Conservation (phyloP, 2,888 invertebrate species). For the Drosophila silvestris region DNA sequence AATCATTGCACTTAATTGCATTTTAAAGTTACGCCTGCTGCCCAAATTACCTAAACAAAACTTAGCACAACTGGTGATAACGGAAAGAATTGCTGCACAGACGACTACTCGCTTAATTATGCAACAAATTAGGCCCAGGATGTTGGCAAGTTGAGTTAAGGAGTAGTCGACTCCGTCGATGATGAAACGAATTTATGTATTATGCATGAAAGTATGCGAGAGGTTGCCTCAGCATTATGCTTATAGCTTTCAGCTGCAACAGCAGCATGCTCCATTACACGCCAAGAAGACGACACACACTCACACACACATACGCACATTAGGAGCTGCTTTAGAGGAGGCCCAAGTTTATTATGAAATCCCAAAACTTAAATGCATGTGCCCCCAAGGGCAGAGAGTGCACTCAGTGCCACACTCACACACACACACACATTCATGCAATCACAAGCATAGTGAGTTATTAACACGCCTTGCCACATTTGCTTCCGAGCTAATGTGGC, state of each 20-base stretch:
- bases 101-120: slow-evolving; percentile 76
- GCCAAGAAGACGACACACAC: slow-evolving; percentile 58
- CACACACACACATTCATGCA: slow-evolving; percentile 20
- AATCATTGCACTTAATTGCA: slow-evolving; percentile 22
- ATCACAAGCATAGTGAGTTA: slow-evolving; percentile 67
- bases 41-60: slow-evolving; percentile 52
- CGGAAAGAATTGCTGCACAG: slow-evolving; percentile 46
- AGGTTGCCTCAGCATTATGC: slow-evolving; percentile 44
- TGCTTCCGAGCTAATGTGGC: slow-evolving; percentile 79
- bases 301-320: slow-evolving; percentile 22
- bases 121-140: slow-evolving; percentile 78
- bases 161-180: slow-evolving; percentile 40
- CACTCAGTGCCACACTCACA: slow-evolving; percentile 48
- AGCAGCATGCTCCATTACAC: slow-evolving; percentile 74
- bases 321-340: slow-evolving; percentile 23
- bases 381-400: slow-evolving; percentile 62
- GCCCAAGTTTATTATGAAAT: slow-evolving; percentile 75
- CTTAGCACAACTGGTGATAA: slow-evolving; percentile 12
- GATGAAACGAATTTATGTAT: slow-evolving; percentile 78
- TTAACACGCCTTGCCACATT: slow-evolving; percentile 81
- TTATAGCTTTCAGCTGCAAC: slow-evolving; percentile 47
- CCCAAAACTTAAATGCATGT: slow-evolving; percentile 74
- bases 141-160: slow-evolving; percentile 41
- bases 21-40: slow-evolving; percentile 22
- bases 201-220: slow-evolving; percentile 70